A percentile compares a stretch with the other conserved stretches of the same genome.
phyloP scores from a whole-genome alignment of 1,140 invertebrate genomes.

The Pachypsylla venusta region DNA sequence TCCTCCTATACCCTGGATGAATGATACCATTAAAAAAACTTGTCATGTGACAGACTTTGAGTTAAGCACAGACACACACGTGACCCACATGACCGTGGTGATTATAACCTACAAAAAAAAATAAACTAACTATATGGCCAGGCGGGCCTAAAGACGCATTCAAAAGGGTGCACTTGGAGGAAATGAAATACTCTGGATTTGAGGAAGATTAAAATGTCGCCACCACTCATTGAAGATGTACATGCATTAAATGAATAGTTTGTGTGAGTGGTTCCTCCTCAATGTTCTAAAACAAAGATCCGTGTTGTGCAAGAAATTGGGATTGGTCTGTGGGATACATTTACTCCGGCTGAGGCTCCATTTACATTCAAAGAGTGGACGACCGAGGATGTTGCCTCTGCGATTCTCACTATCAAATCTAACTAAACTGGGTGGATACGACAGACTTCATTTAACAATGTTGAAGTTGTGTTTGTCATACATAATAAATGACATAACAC shows the following conservation, averaged over 20 bases:
- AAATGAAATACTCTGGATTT: neutral
- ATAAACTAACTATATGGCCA: neutral
- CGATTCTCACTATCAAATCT: neutral
- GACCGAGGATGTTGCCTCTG: neutral
- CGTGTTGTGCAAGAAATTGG: neutral
- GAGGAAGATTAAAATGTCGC: neutral
- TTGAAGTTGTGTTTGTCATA: neutral
- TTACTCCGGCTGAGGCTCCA: neutral
- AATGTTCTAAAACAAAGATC: neutral
- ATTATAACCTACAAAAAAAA: neutral
- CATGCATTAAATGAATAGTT: neutral
- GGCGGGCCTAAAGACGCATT: neutral
- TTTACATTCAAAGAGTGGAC: neutral
- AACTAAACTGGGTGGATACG: neutral
- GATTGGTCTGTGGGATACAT: neutral
- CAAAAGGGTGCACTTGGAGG: neutral
- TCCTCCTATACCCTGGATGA: conserved; percentile 1
- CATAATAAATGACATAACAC: neutral
- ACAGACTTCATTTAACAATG: neutral
- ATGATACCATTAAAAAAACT: neutral
- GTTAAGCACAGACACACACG: neutral
- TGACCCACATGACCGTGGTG: neutral
- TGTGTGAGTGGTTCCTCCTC: neutral
- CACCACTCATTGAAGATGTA: neutral
- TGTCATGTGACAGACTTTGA: neutral